Base-by-base conservation (phyloP, 2,888 invertebrate genomes). In the Drosophila colorata region DNA sequence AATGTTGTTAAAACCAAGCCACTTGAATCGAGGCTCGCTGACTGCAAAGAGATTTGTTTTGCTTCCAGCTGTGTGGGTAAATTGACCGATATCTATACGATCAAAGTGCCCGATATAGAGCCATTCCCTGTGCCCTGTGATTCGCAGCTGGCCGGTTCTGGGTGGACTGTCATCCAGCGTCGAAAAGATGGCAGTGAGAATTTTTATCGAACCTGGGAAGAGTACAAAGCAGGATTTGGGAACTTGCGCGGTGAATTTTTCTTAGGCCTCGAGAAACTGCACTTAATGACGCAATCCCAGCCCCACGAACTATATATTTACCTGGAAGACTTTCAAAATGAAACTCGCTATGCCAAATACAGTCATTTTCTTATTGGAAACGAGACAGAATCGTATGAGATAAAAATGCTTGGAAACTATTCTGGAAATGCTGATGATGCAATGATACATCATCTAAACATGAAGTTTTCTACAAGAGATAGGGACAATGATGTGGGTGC, bases 191-290 rank as follows among this genome's bases (percentile, higher is more conserved):
- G 95, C 0, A 92, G 93, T 1, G 94, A 94, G 85, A 94, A 94
- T 77, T 95, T 95, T 87, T 94, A 93, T 79, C 93, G 94, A 72
- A 87, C 92, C 46, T 95, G 95, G 95, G 87, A 94, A 94, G 77
- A n/a, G n/a, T n/a, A n/a, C n/a, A n/a, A n/a, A n/a, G 87, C 93
- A 47, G 95, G 95, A 5, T 95, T 95, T 82, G 95, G 95, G 0
- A 95, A 95, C 82, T 91, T 95, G 16, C 94, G 93, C 0, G 94
- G 94, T 0, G 95, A 95, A 87, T 95, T 95, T 87, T 95, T 95
- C 94, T 91, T 95, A 9, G 95, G 95, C 2, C 87, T 95, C 66
- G 95, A 95, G 69, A 94, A 95, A 74, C 91, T 95, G 1, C n/a
- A n/a, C n/a, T n/a, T n/a, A n/a, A n/a, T n/a, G n/a, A n/a, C n/a